Evolutionary conservation across 2,888 invertebrate genomes (phyloP), one percentile per base, ranked within the genome.

Genomic region (Ophonus ardosiacus): DNA sequence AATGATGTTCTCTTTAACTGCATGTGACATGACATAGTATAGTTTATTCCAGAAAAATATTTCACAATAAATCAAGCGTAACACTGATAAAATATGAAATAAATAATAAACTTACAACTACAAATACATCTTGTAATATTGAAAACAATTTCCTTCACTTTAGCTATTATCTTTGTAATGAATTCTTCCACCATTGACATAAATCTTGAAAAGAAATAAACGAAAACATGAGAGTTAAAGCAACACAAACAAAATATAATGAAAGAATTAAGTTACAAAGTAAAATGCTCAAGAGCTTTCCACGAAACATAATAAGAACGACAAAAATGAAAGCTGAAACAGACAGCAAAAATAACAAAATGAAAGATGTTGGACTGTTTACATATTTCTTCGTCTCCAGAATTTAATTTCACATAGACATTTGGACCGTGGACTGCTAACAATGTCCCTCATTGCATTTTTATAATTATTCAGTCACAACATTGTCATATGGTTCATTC

Each of bases 271-370:
- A 68, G 68, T 68, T 68, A 68, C 8, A 10, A 10, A 68, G 38
- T 68, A 68, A 68, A 68, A 68, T 31, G 15, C 15, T 68, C 68
- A 68, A 68, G 68, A 68, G 68, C 68, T 68, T 31, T 68, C 68
- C 38, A 68, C 38, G 31, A 63, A 68, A 68, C 31, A 68, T 68
- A 68, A 68, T 38, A 68, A 68, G 38, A 68, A 38, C 31, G 38
- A 40, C n/a, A 68, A 24, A 68, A 65, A 65, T 65, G 65, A 13
- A 38, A 68, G 68, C 15, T 68, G 63, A 21, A 63, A 21, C 21
- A 63, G 63, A 63, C 63, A 24, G n/a, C 13, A 68, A 4, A 15
- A 68, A 31, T 68, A 68, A 68, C 68, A 68, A 68, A 68, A 63
- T 6, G n/a, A 6, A 59, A 63, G 68, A 65, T n/a, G 15, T 13